These are phyloP conservation scores for Synanthedon formicaeformis DNA, from an alignment of 2,888 invertebrate species.

Conservation along the genomic window DNA sequence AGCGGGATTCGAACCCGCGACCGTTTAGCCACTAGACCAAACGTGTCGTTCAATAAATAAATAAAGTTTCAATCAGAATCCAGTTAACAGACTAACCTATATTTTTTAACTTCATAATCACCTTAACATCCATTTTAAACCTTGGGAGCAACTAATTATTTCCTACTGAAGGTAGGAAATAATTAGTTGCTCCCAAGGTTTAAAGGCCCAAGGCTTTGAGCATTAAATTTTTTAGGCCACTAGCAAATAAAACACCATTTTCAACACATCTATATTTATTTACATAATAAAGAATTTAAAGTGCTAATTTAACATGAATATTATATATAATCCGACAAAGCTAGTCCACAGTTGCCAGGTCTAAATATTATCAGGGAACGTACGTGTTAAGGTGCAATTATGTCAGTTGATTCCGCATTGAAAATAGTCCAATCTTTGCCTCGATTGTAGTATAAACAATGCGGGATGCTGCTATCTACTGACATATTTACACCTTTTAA, in stretches of 20 bases:
- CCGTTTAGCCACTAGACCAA: no score
- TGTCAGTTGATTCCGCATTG: slow-evolving; percentile 43
- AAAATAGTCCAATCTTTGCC: slow-evolving; percentile 50
- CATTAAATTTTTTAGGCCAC: no score
- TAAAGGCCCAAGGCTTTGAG: no score
- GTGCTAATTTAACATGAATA: slow-evolving; percentile 52
- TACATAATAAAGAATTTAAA: slow-evolving; percentile 59
- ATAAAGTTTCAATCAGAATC: no score
- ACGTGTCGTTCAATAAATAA: no score
- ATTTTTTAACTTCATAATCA: no score
- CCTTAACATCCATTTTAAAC: no score
- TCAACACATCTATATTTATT: slow-evolving; percentile 68
- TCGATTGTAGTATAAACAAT: slow-evolving; percentile 53
- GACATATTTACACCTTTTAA: slow-evolving; percentile 28
- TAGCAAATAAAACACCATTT: slow-evolving; percentile 42
- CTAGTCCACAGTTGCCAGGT: slow-evolving; percentile 54
- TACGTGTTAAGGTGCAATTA: slow-evolving; percentile 35
- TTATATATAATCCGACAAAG: slow-evolving; percentile 34
- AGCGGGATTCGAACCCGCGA: no score
- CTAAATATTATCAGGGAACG: slow-evolving; percentile 30
- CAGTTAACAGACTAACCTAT: no score
- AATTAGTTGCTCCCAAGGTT: no score
- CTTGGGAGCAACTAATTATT: not conserved
- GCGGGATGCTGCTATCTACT: slow-evolving; percentile 57
- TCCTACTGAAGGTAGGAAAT: no score